Evolutionary conservation across 2,888 invertebrate genomes (phyloP).

Genomic region (Falcaria lacertinaria): DNA sequence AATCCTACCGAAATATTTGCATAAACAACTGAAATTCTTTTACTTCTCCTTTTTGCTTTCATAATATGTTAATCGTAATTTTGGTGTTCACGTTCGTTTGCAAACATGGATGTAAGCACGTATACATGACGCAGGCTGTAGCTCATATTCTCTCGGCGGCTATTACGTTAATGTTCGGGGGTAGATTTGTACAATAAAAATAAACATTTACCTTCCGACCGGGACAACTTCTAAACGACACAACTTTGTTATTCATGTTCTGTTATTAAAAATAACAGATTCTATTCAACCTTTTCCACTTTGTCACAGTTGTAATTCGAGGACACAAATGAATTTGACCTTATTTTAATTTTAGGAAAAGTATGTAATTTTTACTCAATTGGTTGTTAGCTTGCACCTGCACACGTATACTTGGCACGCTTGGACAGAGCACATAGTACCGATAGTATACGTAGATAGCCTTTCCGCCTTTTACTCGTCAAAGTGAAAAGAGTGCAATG

Average conservation of each 20-base stretch:
- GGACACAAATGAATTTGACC: not conserved
- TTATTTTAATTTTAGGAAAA: not conserved
- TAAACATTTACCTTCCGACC: constrained; percentile 56
- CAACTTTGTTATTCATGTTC: constrained; percentile 56
- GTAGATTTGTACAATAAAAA: constrained; percentile 67
- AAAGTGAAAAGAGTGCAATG: no score
- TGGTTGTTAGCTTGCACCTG: no score
- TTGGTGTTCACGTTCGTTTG: not conserved
- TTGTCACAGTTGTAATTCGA: constrained; percentile 27
- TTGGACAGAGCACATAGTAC: no score
- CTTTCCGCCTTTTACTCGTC: no score
- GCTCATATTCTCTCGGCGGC: constrained; percentile 56
- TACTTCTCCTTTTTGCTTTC: no score
- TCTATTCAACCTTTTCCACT: constrained; percentile 32
- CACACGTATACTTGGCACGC: no score
- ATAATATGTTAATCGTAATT: constrained; percentile 3
- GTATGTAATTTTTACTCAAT: no score
- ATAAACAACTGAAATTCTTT: not conserved
- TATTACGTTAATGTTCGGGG: constrained; percentile 65
- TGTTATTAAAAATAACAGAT: constrained; percentile 49
- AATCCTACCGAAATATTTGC: not conserved
- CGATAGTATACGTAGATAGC: no score
- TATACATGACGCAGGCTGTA: constrained; percentile 23
- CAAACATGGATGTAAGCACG: constrained; percentile 31
- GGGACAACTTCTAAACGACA: constrained; percentile 53